Conservation (phyloP, 1,140 invertebrate genomes). For the Drosophila tani region DNA sequence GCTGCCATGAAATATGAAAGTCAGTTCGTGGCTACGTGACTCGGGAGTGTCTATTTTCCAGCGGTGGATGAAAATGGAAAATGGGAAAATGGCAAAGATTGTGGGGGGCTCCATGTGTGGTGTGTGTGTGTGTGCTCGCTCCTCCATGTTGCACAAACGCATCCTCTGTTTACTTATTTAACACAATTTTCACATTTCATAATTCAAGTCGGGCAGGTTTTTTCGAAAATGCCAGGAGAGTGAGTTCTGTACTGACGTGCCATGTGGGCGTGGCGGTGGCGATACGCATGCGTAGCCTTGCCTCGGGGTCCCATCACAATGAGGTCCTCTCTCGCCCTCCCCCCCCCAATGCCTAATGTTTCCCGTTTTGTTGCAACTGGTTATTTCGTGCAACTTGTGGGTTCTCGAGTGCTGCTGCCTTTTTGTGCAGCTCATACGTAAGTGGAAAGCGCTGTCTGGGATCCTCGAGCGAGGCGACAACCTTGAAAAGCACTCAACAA, state of each 20-base stretch:
- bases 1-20: slow-evolving; percentile 61
- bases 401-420: slow-evolving; percentile 17
- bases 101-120: neutral
- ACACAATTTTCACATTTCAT: slow-evolving; percentile 80
- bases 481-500: slow-evolving; percentile 78
- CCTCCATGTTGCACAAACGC: slow-evolving; percentile 53
- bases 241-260: slow-evolving; percentile 17
- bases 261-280: slow-evolving; percentile 5
- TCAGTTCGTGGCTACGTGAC: slow-evolving; percentile 63
- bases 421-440: slow-evolving; percentile 30
- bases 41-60: slow-evolving; percentile 40
- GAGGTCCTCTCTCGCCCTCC: neutral
- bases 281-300: slow-evolving; percentile 68
- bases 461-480: slow-evolving; percentile 48
- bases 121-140: slow-evolving; percentile 14
- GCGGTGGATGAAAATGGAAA: neutral
- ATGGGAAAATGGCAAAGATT: slow-evolving; percentile 9
- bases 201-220: slow-evolving; percentile 43
- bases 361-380: slow-evolving; percentile 30
- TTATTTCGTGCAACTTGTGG: slow-evolving; percentile 30
- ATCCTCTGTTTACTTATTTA: slow-evolving; percentile 76
- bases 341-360: slow-evolving; percentile 41
- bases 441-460: slow-evolving; percentile 71
- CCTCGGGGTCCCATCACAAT: slow-evolving; percentile 21
- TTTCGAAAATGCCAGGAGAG: slow-evolving; percentile 11